Evolutionary conservation across 35 echinoderm and acorn worm genomes (phyloP).

Genomic region (Eucidaris tribuloides): DNA sequence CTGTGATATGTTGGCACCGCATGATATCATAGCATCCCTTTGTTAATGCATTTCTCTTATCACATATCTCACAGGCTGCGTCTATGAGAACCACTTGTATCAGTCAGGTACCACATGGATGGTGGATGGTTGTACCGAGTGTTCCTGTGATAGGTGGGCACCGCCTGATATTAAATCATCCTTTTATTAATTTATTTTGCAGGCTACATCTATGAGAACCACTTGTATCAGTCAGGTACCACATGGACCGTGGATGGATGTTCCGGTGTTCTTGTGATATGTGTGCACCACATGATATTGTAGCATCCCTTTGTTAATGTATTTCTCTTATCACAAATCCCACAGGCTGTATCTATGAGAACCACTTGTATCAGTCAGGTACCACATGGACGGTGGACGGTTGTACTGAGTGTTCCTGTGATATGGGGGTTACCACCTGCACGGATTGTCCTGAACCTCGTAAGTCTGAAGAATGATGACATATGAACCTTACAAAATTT

Average conservation of each 20-base stretch:
- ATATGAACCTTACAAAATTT: too few relatives aligned
- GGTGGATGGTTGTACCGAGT: conserved; percentile 60
- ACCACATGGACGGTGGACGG: conserved; percentile 65
- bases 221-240: too few relatives aligned
- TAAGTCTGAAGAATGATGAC: background rate
- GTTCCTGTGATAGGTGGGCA: conserved; percentile 58
- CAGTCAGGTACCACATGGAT: conserved; percentile 46
- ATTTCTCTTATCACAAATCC: too few relatives aligned
- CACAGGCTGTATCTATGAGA: conserved; percentile 42
- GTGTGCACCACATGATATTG: too few relatives aligned
- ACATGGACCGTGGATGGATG: too few relatives aligned
- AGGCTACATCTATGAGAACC: too few relatives aligned
- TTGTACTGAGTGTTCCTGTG: conserved; percentile 73
- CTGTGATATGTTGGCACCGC: too few relatives aligned
- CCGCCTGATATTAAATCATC: too few relatives aligned
- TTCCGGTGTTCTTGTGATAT: too few relatives aligned
- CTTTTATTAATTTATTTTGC: too few relatives aligned
- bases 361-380: conserved; percentile 52
- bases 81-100: conserved; percentile 26
- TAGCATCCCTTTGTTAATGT: too few relatives aligned
- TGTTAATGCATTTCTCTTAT: background rate
- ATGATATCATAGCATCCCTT: background rate
- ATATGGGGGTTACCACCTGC: conserved; percentile 54
- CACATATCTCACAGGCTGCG: background rate
- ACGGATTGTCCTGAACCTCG: conserved; percentile 30